Conservation (phyloP, 2,888 invertebrate genomes). For the Hypercompe scribonia region DNA sequence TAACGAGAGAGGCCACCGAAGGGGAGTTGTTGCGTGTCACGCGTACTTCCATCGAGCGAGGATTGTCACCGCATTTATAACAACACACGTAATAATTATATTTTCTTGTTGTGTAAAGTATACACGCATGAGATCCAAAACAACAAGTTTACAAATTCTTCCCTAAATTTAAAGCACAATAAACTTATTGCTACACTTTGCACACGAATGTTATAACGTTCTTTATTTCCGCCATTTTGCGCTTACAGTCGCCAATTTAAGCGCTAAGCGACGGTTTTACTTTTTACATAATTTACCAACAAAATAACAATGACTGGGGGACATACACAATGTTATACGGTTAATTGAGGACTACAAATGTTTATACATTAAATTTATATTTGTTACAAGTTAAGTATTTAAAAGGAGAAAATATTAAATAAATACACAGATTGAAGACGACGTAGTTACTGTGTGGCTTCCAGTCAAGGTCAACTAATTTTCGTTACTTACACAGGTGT, state of each 20-base stretch:
- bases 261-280: neutral
- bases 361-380: neutral
- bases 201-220: neutral
- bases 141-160: neutral
- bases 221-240: neutral
- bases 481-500: slow-evolving; percentile 66
- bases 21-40: slow-evolving; percentile 68
- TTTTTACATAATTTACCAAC: neutral
- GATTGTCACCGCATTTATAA: slow-evolving; percentile 68
- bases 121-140: neutral
- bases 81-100: slow-evolving; percentile 53
- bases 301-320: neutral
- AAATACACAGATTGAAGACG: slow-evolving; percentile 21
- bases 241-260: neutral
- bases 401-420: neutral
- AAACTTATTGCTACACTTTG: neutral
- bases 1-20: slow-evolving; percentile 75
- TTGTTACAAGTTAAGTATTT: neutral
- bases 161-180: neutral
- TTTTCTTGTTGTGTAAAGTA: slow-evolving; percentile 33
- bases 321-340: neutral
- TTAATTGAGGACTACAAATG: neutral
- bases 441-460: slow-evolving; percentile 41
- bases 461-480: slow-evolving; percentile 60
- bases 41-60: slow-evolving; percentile 73